Evolutionary conservation across 2,113 vertebrate genomes (phyloP).

Genomic region (Ameiurus melas): DNA sequence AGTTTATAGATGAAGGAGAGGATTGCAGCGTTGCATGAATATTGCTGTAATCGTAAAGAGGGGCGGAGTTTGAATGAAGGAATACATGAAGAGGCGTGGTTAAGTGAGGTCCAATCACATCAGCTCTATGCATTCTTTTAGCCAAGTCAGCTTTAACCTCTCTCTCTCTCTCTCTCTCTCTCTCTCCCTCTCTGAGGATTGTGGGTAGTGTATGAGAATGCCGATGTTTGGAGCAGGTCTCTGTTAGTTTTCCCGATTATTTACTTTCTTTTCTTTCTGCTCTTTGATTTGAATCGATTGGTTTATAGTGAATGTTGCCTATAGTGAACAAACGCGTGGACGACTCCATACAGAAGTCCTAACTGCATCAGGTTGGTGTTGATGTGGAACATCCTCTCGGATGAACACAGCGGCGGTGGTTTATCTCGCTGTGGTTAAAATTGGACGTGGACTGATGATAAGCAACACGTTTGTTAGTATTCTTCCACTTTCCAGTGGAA

Average conservation of each 20-base stretch:
- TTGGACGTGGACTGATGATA: not conserved
- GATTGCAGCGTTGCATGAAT: not conserved
- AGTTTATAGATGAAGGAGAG: not conserved
- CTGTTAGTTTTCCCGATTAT: not conserved
- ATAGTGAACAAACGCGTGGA: not conserved
- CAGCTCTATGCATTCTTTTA: not conserved
- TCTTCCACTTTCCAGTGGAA: not conserved
- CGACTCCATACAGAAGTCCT: not conserved
- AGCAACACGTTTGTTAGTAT: not conserved
- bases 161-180: not conserved
- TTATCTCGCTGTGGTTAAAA: not conserved
- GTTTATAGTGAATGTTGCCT: not conserved
- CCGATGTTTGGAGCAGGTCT: not conserved
- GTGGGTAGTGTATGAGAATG: not conserved
- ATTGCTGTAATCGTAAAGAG: not conserved
- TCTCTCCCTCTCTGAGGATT: not conserved
- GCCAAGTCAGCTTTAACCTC: not conserved
- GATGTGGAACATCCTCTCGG: not conserved
- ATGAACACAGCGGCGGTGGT: not conserved
- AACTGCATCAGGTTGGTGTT: not conserved
- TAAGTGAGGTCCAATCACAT: not conserved
- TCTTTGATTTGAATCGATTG: not conserved
- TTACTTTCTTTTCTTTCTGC: constrained; percentile 6
- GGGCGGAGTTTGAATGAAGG: not conserved
- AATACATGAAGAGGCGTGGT: not conserved